Evolutionary conservation across 2,797 vertebrate species (phyloP).

Genomic region (Clamator glandarius): DNA sequence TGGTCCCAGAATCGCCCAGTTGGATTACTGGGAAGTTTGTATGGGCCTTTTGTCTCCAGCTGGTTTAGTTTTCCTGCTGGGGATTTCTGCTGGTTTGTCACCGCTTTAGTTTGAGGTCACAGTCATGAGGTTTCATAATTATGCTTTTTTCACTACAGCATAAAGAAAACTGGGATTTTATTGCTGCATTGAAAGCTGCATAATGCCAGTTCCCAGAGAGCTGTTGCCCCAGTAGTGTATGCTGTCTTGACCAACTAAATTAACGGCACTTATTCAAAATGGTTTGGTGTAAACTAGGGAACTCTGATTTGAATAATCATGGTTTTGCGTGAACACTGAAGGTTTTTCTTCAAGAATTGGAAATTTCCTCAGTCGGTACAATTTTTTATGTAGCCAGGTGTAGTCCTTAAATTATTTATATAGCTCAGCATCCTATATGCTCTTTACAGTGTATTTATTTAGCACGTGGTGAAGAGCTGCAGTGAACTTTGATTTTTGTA

Average conservation of each 20-base stretch:
- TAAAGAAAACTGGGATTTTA: neutral
- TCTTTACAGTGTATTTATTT: neutral
- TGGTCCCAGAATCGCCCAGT: neutral
- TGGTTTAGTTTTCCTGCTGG: slow-evolving; percentile 41
- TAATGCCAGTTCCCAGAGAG: neutral
- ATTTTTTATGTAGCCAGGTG: neutral
- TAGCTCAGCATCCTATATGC: neutral
- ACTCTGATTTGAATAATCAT: neutral
- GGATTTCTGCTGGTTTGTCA: slow-evolving; percentile 38
- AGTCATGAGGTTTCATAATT: neutral
- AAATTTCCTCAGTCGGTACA: neutral
- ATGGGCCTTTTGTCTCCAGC: slow-evolving; percentile 37
- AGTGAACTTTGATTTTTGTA: neutral
- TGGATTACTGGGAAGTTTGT: slow-evolving; percentile 15
- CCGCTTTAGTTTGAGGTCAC: slow-evolving; percentile 28
- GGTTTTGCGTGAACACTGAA: neutral
- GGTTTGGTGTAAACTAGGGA: neutral
- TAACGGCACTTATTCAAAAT: neutral
- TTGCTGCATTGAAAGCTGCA: neutral
- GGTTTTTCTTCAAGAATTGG: neutral
- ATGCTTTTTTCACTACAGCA: neutral
- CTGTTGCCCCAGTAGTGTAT: neutral
- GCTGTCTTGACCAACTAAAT: neutral
- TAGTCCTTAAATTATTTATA: neutral
- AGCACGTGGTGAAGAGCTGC: neutral